Percentiles rank a stretch among this genome's conserved stretches.
These are phyloP conservation scores for Epizoanthus fatuus DNA, from an alignment of 92 coral and sea anemone genomes.

Conservation along the genomic window DNA sequence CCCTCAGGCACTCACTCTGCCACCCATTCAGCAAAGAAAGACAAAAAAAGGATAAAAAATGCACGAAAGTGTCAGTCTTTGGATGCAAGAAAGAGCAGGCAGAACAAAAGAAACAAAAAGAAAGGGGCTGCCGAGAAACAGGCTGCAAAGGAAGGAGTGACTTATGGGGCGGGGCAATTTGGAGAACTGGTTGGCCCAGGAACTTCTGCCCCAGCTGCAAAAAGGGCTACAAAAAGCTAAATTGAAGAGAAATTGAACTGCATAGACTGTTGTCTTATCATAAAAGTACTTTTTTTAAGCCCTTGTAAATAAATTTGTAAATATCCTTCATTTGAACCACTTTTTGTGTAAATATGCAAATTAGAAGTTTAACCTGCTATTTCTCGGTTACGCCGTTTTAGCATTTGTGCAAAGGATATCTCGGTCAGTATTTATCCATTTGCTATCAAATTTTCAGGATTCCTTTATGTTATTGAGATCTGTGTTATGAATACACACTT, in stretches of 20 bases:
- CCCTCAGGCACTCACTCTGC: background rate
- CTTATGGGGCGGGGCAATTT: background rate
- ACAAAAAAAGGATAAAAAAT: background rate
- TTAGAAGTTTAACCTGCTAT: background rate
- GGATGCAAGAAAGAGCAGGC: background rate
- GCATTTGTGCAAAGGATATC: background rate
- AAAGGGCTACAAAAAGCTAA: background rate
- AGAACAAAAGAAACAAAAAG: background rate
- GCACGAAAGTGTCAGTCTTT: background rate
- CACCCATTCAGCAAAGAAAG: background rate
- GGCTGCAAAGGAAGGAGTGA: background rate
- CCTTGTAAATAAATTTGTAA: background rate
- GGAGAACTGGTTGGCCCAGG: background rate
- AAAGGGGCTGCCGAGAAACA: background rate
- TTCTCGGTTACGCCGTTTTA: background rate
- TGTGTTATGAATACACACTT: conserved; percentile 7
- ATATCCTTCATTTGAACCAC: background rate
- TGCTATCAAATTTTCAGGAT: background rate
- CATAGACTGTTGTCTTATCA: background rate
- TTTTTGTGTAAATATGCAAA: background rate
- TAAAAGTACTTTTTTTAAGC: background rate
- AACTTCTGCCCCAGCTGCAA: background rate
- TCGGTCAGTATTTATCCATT: background rate
- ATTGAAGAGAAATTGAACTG: background rate
- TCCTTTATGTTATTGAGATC: background rate